Base-by-base conservation (phyloP, 2,797 vertebrate species). In the Vultur gryphus region DNA sequence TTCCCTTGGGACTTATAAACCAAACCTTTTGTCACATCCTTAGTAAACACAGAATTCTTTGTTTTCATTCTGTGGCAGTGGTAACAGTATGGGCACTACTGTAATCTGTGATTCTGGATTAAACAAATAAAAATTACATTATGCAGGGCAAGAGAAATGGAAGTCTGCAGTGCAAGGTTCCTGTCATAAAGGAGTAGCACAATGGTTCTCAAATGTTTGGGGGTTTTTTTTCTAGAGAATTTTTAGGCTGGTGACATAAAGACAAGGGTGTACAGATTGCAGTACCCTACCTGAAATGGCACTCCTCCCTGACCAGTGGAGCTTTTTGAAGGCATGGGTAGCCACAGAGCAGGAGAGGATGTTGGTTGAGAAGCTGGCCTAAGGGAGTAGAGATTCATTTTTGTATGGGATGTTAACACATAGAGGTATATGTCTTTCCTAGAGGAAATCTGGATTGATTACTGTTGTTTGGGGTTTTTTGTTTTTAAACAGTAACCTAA, bases 1-100 rank as follows among this genome's bases (percentile, higher is more conserved):
- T 51, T 92, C 94, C 89, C 72, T 61, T 65, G 81, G 33, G 94
- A 96, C 48, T 75, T 89, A 62, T 28, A 93, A 95, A 81, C 59
- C 59, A 84, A 93, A 73, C 1, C 5, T 75, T 78, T 91, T 77
- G 48, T 94, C 87, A 84, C 78, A 79, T 77, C 54, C 6, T 4
- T 76, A 57, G 62, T 86, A 89, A 93, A 84, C 55, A 76, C 48
- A 78, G 65, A 70, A 65, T 87, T 87, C 24, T 83, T 71, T 84
- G 59, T 52, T 94, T 96, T 90, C 26, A 2, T 87, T 94, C 70
- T 79, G 48, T 78, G 71, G 35, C 59, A 66, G 29, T 66, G 49
- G 23, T 66, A 92, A 46, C 76, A 59, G 51, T 35, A 28, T 20
- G 67, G 61, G 20, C 54, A 41, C 39, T 70, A 8, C 62, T 61